Evolutionary conservation across 2,888 invertebrate species (phyloP).

Genomic region (Sepioteuthis lessoniana): DNA sequence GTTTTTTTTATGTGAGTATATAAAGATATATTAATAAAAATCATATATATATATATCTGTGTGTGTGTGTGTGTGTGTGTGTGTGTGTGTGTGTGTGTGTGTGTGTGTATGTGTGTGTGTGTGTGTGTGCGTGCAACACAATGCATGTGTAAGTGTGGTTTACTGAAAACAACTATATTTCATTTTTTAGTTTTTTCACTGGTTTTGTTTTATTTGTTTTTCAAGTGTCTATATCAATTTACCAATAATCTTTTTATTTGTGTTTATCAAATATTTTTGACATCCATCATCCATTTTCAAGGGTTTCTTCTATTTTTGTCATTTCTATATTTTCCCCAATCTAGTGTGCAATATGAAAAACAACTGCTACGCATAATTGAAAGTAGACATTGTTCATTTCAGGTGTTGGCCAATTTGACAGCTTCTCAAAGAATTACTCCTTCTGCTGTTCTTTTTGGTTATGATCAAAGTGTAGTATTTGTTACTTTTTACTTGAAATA

Average conservation of each 20-base stretch:
- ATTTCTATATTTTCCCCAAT: neutral
- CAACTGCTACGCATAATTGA: too few relatives aligned
- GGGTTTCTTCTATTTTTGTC: neutral
- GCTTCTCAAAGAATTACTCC: too few relatives aligned
- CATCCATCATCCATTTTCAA: conserved; percentile 1
- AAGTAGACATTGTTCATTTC: too few relatives aligned
- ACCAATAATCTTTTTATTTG: neutral
- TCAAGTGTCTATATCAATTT: neutral
- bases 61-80: neutral
- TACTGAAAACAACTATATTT: neutral
- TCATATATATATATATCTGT: conserved; percentile 3
- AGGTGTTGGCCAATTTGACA: too few relatives aligned
- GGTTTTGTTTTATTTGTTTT: neutral
- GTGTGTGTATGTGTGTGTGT: neutral
- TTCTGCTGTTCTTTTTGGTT: too few relatives aligned
- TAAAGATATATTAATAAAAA: neutral
- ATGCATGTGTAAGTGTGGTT: too few relatives aligned
- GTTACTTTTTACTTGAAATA: too few relatives aligned
- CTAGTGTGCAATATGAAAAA: too few relatives aligned
- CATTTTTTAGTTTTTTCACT: neutral
- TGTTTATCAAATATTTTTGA: neutral
- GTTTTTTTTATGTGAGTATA: neutral
- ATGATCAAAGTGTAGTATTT: too few relatives aligned
- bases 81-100: too few relatives aligned
- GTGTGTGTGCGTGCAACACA: neutral